Percentiles rank a stretch among this genome's conserved stretches.
Conservation (phyloP, 2,797 vertebrate species). For the Hydrophis major region DNA sequence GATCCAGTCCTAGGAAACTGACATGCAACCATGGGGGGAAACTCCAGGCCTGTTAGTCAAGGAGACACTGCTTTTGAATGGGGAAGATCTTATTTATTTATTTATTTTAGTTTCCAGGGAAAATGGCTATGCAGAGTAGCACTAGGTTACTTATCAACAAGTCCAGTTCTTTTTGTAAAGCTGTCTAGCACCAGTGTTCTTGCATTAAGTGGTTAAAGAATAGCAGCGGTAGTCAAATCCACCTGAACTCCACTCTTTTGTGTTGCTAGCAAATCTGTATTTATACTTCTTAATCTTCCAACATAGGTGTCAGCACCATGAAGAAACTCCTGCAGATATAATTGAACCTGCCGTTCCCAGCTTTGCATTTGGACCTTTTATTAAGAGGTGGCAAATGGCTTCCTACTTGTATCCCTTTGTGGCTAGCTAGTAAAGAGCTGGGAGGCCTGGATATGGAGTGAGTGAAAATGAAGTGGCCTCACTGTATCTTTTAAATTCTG, state of each 20-base stretch:
- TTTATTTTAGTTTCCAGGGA: neutral
- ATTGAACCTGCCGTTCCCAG: neutral
- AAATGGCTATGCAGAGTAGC: neutral
- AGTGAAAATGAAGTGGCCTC: neutral
- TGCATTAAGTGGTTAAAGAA: neutral
- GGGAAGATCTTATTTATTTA: neutral
- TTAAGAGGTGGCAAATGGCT: neutral
- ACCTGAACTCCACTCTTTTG: neutral
- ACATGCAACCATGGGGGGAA: neutral
- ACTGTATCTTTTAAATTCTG: neutral
- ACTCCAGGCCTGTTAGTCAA: too few species aligned
- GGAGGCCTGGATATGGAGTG: neutral
- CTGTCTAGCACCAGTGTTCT: neutral
- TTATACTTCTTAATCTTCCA: neutral
- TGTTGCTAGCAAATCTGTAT: neutral
- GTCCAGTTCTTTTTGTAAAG: neutral
- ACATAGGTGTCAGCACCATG: neutral
- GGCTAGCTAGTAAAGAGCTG: neutral
- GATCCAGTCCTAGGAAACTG: neutral
- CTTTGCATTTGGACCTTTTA: neutral
- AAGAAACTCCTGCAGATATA: neutral
- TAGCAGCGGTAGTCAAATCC: neutral
- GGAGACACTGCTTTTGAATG: neutral
- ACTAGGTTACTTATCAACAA: neutral
- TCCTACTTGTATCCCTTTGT: neutral